Conservation (phyloP, 2,888 invertebrate genomes). For the Idaea straminata region DNA sequence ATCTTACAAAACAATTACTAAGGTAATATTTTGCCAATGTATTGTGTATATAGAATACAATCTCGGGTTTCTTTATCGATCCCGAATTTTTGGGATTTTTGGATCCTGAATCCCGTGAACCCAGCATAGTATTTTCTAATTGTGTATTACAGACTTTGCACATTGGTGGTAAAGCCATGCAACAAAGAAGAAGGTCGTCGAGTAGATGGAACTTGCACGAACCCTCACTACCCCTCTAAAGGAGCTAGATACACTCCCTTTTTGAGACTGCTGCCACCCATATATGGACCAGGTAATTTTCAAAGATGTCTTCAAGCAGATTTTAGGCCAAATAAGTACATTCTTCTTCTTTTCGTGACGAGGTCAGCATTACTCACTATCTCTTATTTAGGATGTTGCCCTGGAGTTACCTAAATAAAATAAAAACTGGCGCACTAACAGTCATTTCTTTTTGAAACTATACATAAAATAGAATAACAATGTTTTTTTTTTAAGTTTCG, state of each 20-base stretch:
- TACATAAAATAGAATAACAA: no score
- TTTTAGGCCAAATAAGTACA: no score
- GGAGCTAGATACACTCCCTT: conserved; percentile 37
- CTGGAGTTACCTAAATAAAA: no score
- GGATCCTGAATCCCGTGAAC: background rate
- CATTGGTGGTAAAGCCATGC: conserved; percentile 34
- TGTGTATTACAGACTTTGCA: conserved; percentile 31
- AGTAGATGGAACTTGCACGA: conserved; percentile 42
- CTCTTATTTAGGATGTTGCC: no score
- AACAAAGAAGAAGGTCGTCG: conserved; percentile 39
- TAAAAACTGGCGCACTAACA: no score
- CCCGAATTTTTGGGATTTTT: no score
- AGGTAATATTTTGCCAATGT: no score
- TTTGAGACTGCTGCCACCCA: conserved; percentile 38
- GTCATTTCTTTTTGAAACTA: no score
- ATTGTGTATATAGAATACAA: background rate
- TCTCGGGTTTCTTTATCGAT: background rate
- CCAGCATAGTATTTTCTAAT: background rate
- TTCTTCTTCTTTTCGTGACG: no score
- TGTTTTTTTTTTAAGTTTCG: no score
- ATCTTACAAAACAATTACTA: no score
- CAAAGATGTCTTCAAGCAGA: background rate
- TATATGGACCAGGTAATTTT: conserved; percentile 34
- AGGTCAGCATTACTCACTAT: no score
- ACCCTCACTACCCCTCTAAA: conserved; percentile 39